Percentiles rank a stretch among this genome's conserved stretches.
phyloP scores from a whole-genome alignment of 2,888 invertebrate genomes.

The Acanthococcus lagerstroemiae region DNA sequence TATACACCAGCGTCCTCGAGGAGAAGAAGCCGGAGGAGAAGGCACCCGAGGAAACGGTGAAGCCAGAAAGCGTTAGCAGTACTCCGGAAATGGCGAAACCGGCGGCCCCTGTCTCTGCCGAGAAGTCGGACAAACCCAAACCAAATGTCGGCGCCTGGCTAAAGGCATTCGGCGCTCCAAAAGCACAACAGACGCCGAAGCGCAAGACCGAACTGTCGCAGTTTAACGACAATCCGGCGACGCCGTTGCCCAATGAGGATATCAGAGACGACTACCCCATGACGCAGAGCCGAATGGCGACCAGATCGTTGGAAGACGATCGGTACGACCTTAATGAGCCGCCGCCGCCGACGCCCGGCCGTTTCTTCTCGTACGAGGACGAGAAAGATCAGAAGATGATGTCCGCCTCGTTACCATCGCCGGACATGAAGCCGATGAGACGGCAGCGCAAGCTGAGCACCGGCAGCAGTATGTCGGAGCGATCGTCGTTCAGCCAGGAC shows the following conservation, averaged over 20 bases:
- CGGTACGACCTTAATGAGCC: conserved; percentile 26
- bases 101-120: conserved; percentile 24
- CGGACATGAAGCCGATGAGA: conserved; percentile 38
- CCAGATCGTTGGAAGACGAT: conserved; percentile 11
- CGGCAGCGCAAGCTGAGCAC: conserved; percentile 61
- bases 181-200: conserved; percentile 52
- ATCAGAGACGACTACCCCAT: conserved; percentile 12
- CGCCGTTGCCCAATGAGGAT: conserved; percentile 20
- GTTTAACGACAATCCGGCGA: conserved; percentile 14
- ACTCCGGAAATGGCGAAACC: background rate
- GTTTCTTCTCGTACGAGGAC: conserved; percentile 32
- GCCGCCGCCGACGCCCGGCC: conserved; percentile 31
- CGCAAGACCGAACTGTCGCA: conserved; percentile 41
- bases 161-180: conserved; percentile 81
- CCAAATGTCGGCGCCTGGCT: conserved; percentile 87
- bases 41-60: conserved; percentile 36
- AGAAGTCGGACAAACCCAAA: conserved; percentile 50
- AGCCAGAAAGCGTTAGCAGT: conserved; percentile 22
- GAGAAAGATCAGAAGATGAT: conserved; percentile 35
- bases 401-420: conserved; percentile 39
- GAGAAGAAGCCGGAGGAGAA: conserved; percentile 36
- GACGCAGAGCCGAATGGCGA: conserved; percentile 10
- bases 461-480: conserved; percentile 67
- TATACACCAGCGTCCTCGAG: conserved; percentile 32
- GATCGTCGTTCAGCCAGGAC: conserved; percentile 63